Percentiles rank a stretch among this genome's conserved stretches.
These are phyloP conservation scores for Nothobranchius kuhntae DNA, from an alignment of 2,113 vertebrate genomes.

Conservation along the genomic window DNA sequence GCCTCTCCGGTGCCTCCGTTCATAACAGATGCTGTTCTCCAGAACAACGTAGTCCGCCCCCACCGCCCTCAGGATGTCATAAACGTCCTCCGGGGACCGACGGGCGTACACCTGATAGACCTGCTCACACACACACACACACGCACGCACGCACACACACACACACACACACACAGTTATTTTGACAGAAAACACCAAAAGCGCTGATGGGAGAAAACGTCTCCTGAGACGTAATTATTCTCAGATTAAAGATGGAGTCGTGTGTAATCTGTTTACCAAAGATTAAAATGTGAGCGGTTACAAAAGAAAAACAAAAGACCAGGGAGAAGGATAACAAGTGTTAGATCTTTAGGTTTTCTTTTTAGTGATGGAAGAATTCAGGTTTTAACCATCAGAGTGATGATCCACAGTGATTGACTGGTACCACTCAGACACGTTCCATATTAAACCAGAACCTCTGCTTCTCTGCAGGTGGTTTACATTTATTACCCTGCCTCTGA, in stretches of 20 bases:
- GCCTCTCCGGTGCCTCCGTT: constrained; percentile 88
- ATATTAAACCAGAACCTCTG: no score
- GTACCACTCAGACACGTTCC: no score
- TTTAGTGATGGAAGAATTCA: background rate
- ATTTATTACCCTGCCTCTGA: no score
- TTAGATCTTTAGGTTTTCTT: background rate
- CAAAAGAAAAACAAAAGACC: constrained; percentile 3
- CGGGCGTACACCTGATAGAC: constrained; percentile 95
- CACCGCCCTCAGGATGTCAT: constrained; percentile 81
- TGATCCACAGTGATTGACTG: background rate
- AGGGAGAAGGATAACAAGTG: background rate
- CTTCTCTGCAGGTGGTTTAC: no score
- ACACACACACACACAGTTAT: no score
- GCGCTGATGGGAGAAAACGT: no score
- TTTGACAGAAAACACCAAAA: no score
- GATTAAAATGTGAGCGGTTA: background rate
- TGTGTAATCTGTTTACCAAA: constrained; percentile 13
- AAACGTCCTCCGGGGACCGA: constrained; percentile 84
- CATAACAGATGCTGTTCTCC: constrained; percentile 96
- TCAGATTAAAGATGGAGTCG: no score
- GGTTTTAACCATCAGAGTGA: background rate
- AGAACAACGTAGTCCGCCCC: constrained; percentile 91
- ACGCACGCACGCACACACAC: no score
- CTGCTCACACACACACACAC: constrained; percentile 66
- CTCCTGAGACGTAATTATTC: background rate